Conservation (phyloP, 1,140 invertebrate genomes). For the Phthorimaea operculella region DNA sequence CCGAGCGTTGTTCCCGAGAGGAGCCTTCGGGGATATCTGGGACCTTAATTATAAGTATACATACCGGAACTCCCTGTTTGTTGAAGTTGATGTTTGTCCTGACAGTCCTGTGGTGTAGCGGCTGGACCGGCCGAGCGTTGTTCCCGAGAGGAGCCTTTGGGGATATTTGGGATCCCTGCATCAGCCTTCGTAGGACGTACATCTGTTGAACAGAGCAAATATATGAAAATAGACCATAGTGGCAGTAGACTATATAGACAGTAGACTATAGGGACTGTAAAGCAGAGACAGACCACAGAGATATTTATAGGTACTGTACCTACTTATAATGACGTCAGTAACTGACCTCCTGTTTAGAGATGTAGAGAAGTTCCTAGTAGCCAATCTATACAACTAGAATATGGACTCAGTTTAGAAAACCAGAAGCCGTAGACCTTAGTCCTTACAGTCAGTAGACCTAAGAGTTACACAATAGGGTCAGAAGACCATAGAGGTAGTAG, state of each 20-base stretch:
- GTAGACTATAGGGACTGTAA: too few species aligned
- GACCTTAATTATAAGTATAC: constrained; percentile 43
- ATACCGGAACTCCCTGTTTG: constrained; percentile 60
- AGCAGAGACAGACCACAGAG: too few species aligned
- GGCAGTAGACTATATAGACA: too few species aligned
- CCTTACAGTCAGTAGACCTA: too few species aligned
- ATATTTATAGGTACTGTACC: too few species aligned
- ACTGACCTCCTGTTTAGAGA: constrained; percentile 86
- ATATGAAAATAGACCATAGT: too few species aligned
- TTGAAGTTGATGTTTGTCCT: constrained; percentile 97
- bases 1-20: constrained; percentile 93
- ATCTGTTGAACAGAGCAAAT: constrained; percentile 69
- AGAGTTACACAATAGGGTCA: too few species aligned
- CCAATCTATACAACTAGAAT: constrained; percentile 84
- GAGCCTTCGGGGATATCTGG: constrained; percentile 84
- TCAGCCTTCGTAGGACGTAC: constrained; percentile 84
- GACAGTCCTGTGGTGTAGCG: constrained; percentile 89
- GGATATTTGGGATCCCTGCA: constrained; percentile 84
- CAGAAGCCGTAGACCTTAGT: too few species aligned
- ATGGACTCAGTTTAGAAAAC: too few species aligned
- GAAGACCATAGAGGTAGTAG: too few species aligned
- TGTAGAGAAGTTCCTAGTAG: constrained; percentile 96
- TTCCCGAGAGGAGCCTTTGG: constrained; percentile 93
- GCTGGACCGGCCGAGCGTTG: constrained; percentile 92
- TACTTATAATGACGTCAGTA: too few species aligned